Evolutionary conservation across 2,113 vertebrate genomes (phyloP).

Genomic region (Micronycteris hirsuta): DNA sequence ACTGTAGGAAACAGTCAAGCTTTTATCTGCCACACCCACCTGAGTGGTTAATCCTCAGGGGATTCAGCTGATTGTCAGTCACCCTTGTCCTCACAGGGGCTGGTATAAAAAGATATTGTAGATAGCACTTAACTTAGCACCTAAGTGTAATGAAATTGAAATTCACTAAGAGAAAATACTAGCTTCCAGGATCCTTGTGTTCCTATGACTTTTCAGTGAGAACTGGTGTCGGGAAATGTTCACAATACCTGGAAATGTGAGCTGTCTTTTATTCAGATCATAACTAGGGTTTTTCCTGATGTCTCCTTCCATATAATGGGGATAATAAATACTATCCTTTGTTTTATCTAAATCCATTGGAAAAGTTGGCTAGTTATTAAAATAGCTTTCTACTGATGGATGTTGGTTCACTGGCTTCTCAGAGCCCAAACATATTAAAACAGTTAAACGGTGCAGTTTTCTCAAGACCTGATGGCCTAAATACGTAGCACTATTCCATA

Average conservation of each 20-base stretch:
- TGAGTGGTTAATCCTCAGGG: not conserved
- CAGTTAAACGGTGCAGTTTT: not conserved
- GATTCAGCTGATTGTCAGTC: not conserved
- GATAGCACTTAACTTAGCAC: not conserved
- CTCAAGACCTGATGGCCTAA: not conserved
- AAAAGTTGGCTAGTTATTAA: not conserved
- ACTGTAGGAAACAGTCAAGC: not conserved
- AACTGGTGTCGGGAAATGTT: not conserved
- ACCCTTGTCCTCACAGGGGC: not conserved
- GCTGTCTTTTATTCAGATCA: not conserved
- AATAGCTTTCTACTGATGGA: not conserved
- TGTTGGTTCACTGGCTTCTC: not conserved
- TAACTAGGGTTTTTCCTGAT: not conserved
- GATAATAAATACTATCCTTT: not conserved
- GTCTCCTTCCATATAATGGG: not conserved
- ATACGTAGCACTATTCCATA: not conserved
- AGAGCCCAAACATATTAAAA: not conserved
- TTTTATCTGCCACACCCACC: too few species aligned
- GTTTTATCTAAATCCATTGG: not conserved
- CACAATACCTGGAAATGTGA: not conserved
- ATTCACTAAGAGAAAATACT: not conserved
- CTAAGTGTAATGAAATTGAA: not conserved
- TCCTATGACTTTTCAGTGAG: not conserved
- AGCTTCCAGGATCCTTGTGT: not conserved
- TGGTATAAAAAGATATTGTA: not conserved